phyloP scores from a whole-genome alignment of 2,113 vertebrate genomes.

The Piaya cayana region DNA sequence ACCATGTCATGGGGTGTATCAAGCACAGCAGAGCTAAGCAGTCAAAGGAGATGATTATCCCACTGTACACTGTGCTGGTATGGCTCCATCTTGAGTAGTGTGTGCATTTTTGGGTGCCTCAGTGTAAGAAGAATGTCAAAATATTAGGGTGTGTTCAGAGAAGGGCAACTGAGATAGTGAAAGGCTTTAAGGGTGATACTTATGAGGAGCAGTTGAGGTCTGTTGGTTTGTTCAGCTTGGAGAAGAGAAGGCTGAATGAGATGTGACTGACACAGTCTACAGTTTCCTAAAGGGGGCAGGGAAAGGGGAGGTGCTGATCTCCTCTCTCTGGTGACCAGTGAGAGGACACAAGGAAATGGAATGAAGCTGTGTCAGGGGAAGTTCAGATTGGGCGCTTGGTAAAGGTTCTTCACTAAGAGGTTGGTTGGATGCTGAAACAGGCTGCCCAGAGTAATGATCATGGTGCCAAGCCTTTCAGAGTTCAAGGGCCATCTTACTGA shows the following conservation, averaged over 20 bases:
- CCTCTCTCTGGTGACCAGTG: not conserved
- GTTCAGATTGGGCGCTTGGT: not conserved
- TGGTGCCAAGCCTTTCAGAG: not conserved
- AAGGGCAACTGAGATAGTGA: not conserved
- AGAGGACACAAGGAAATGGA: not conserved
- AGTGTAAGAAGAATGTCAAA: not conserved
- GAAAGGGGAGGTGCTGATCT: not conserved
- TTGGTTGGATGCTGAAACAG: not conserved
- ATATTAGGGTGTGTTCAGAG: not conserved
- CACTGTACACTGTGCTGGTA: no score
- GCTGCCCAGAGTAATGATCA: not conserved
- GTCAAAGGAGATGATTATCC: not conserved
- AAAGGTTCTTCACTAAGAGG: not conserved
- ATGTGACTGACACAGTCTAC: not conserved
- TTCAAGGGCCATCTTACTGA: not conserved
- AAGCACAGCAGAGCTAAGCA: not conserved
- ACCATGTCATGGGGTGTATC: not conserved
- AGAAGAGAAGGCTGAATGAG: not conserved
- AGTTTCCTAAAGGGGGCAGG: not conserved
- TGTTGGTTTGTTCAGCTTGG: not conserved
- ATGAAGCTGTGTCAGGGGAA: not conserved
- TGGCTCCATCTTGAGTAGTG: rapidly evolving
- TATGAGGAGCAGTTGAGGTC: not conserved
- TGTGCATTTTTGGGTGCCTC: not conserved
- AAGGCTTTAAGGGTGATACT: not conserved